A percentile compares a stretch with the other conserved stretches of the same genome.
Conservation (phyloP, 2,888 invertebrate species). For the Charanyca ferruginea region DNA sequence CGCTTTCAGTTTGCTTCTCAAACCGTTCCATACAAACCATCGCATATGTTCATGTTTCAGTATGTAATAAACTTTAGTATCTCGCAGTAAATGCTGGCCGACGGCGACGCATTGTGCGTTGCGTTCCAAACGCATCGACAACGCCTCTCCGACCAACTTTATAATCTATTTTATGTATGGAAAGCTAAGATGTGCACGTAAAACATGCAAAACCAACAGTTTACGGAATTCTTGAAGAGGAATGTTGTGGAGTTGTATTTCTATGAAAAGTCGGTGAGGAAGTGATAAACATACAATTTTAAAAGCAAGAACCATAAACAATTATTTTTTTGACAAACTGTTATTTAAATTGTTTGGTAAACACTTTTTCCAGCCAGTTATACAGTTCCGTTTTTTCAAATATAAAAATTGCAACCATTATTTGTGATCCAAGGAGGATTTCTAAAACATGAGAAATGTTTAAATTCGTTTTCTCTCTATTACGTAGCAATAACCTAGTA, state of each 20-base stretch:
- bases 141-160: slow-evolving; percentile 68
- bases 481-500: slow-evolving; percentile 15
- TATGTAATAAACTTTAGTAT: slow-evolving; percentile 82
- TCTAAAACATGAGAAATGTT: too few species aligned
- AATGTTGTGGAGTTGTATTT: slow-evolving; percentile 32
- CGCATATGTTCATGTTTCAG: slow-evolving; percentile 68
- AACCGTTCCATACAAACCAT: slow-evolving; percentile 39
- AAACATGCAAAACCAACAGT: slow-evolving; percentile 54
- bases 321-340: background rate
- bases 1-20: slow-evolving; percentile 18
- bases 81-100: slow-evolving; percentile 73
- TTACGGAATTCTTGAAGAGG: slow-evolving; percentile 44
- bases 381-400: background rate
- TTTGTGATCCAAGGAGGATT: background rate
- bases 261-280: slow-evolving; percentile 7
- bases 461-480: slow-evolving; percentile 8
- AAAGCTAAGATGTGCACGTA: slow-evolving; percentile 59
- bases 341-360: too few species aligned
- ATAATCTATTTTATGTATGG: slow-evolving; percentile 75
- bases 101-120: slow-evolving; percentile 79
- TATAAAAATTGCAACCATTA: background rate
- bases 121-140: slow-evolving; percentile 57
- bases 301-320: background rate
- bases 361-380: background rate
- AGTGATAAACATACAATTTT: slow-evolving; percentile 3